Evolutionary conservation across 2,113 vertebrate genomes (phyloP), one percentile per base, ranked within the genome.

Genomic region (Rhinolophus ferrumequinum): DNA sequence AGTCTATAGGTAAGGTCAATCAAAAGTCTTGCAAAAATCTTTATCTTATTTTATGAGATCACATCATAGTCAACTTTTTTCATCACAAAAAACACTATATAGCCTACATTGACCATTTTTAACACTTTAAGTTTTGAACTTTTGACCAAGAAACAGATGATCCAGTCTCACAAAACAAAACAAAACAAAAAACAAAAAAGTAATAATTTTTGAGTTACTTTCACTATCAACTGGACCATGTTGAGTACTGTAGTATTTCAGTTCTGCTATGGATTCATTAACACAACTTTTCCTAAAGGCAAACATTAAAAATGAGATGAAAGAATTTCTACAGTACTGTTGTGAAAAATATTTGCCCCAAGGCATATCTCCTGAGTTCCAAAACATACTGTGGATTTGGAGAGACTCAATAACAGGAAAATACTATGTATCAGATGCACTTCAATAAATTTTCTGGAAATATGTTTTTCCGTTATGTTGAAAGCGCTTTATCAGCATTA

Each of bases 281-380:
- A 66, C 93, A 11, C 44, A 75, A 88, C n/a, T 88, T 64, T 90
- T 79, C 54, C 79, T 41, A 76, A 81, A 95, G 56, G 26, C 11
- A 77, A 88, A 58, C 7, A n/a, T 81, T 89, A 33, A 24, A 66
- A 8, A 4, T 3, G 38, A 85, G 21, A 75, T 60, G 83, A 76
- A 73, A 95, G 19, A 93, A 95, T 94, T 80, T 50, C 24, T 84
- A 62, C 16, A 93, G 66, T 67, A 9, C 7, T 58, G 10, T 70
- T 88, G 35, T 62, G 18, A 82, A 93, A 93, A 96, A 76, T 72
- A 94, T 70, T 94, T 86, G 6, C n/a, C 77, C 47, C 24, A 81
- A 95, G 16, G 14, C 35, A 56, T 90, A n/a, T 89, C n/a, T 77
- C 15, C 60, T 58, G 60, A 91, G 19, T 85, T 93, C 33, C 16